Conservation (phyloP, 2,888 invertebrate species). For the Blastobasis lacticolella region DNA sequence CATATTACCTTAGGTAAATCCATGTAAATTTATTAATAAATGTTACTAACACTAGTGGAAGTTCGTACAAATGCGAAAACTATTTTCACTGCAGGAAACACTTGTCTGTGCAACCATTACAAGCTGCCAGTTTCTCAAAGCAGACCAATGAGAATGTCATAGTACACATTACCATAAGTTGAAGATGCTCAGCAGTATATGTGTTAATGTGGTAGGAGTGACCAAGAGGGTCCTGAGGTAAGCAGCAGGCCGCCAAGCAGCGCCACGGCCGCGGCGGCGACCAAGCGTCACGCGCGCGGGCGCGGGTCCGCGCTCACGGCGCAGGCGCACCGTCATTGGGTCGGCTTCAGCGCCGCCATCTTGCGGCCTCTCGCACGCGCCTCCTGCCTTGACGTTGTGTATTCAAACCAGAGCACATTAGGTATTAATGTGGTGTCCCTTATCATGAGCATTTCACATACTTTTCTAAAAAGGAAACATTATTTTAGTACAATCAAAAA, state of each 20-base stretch:
- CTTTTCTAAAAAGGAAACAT: constrained; percentile 75
- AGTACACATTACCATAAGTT: too few relatives aligned
- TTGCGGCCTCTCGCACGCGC: constrained; percentile 86
- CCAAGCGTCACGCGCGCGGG: constrained; percentile 64
- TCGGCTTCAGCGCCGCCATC: constrained; percentile 83
- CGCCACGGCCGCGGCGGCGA: constrained; percentile 50
- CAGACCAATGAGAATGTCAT: background rate
- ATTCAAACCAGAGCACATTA: constrained; percentile 95
- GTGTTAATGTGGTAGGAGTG: constrained; percentile 10
- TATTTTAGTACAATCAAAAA: background rate
- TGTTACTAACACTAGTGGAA: too few relatives aligned
- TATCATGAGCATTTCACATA: constrained; percentile 88
- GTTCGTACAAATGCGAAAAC: too few relatives aligned
- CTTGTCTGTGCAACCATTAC: too few relatives aligned
- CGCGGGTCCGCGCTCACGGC: constrained; percentile 30
- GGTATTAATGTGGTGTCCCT: constrained; percentile 93
- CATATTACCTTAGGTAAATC: too few relatives aligned
- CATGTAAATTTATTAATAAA: too few relatives aligned
- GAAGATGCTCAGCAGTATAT: too few relatives aligned
- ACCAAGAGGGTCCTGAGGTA: constrained; percentile 30
- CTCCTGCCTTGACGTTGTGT: constrained; percentile 89
- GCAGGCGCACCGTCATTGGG: constrained; percentile 83
- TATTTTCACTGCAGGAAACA: too few relatives aligned
- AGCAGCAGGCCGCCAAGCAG: constrained; percentile 48
- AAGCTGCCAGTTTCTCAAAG: background rate